Evolutionary conservation across 1,140 invertebrate species (phyloP), one percentile per base, ranked within the genome.

Genomic region (Tetramorium parvispinum): DNA sequence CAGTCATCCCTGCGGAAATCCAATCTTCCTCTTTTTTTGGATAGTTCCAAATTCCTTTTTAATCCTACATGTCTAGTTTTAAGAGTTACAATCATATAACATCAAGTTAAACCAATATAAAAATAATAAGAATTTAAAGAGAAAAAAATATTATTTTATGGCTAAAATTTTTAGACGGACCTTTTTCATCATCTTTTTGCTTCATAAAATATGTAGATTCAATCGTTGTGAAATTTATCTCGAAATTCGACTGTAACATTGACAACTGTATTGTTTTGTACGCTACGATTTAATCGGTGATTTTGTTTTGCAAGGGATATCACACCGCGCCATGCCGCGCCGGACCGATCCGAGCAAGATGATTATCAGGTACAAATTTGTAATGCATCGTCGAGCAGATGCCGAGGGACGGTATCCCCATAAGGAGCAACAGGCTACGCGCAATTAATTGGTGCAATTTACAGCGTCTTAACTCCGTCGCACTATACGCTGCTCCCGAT

Each of bases 391-490:
- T 21, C 73, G 73, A 78, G 49, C 61, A 78, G 82, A 77, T 85
- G 85, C 68, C 16, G 51, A 78, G 77, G 68, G 16, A 51, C 49
- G 82, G 59, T 82, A 71, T 68, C 76, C 18, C 55, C 65, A 71
- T 66, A 83, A 89, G 85, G 57, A 89, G 88, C 88, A 89, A 89
- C 88, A 89, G 88, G 88, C 88, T 89, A 87, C 59, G 85, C 37
- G 53, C 88, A 89, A 89, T 89, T 89, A 89, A 89, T 85, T 63
- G 57, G 37, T 87, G 88, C 88, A 89, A 89, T 89, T 89, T 89
- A 88, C 88, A 78, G 71, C 88, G 66, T 89, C 88, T 89, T 89
- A 79, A 51, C 79, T 83, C 27, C 71, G 16, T 53, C 65, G 43
- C 46, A n/a, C 18, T 83, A 55, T 43, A 59, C 87, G 51, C 18